Base-by-base conservation (phyloP, 1,140 invertebrate species). In the Zaprionus kolodkinae region DNA sequence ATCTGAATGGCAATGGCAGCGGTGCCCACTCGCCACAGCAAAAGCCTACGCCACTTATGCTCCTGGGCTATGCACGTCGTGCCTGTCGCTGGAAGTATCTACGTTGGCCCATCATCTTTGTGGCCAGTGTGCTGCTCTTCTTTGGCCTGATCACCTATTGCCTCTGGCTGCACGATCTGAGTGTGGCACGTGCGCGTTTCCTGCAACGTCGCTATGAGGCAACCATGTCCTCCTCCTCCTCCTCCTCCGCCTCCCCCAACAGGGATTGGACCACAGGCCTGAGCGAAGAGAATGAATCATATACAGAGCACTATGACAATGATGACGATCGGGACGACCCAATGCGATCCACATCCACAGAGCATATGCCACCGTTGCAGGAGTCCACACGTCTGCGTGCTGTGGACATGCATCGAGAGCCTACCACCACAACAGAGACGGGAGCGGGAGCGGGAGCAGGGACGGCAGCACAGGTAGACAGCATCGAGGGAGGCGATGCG, bases 101-200 rank as follows among this genome's bases (percentile, higher is more conserved):
- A 21, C 91, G 91, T 1, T 92, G 91, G 91, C 91, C 91, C 63
- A 81, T 92, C 27, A 92, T 92, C 45, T 92, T 92, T 25, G 52
- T 91, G 61, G 91, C 87, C 62, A 92, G 91, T 55, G 91, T 90
- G 17, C 60, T 92, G 35, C 76, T 92, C 0, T 92, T 92, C 57
- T 92, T 92, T 21, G 91, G 91, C 3, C 74, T 92, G 66, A 92
- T 92, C 69, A 91, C 91, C 65, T 92, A 92, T 64, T 92, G 91
- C 21, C 78, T 92, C 0, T 92, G 91, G 91, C 50, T 92, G 66
- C 91, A 92, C 67, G 91, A 92, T 45, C 84, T 92, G 12, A 92
- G 91, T 38, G 87, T 92, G 55, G 84, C 91, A 6, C 33, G 91
- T 9, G 79, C 91, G 12, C 71, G 71, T 13, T 87, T 86, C 38